A percentile compares a stretch with the other conserved stretches of the same genome.
Conservation (phyloP, 2,797 vertebrate species). For the Sebastes vulpes region DNA sequence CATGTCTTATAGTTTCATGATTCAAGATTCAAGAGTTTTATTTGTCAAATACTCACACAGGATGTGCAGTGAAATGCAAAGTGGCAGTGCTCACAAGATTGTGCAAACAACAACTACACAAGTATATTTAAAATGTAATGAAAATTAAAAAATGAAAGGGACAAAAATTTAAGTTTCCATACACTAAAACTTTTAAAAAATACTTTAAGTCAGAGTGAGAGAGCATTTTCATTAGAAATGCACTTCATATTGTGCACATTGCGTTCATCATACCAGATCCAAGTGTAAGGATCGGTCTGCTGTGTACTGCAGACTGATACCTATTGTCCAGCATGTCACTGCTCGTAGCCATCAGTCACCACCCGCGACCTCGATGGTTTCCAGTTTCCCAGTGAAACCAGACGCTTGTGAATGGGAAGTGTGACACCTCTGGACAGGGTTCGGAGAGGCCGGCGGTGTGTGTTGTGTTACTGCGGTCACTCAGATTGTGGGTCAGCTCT, state of each 20-base stretch:
- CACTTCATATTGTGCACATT: neutral
- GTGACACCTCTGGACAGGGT: conserved; percentile 2
- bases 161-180: neutral
- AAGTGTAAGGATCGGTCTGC: neutral
- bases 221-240: neutral
- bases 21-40: too few species aligned
- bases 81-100: too few species aligned
- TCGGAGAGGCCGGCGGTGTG: neutral
- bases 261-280: neutral
- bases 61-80: too few species aligned
- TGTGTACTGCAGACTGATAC: conserved; percentile 7
- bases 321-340: conserved; percentile 30
- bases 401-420: conserved; percentile 8
- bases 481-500: neutral
- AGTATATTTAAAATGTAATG: too few species aligned
- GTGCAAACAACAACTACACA: too few species aligned
- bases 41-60: too few species aligned
- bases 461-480: neutral
- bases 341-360: conserved; percentile 27
- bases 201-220: neutral
- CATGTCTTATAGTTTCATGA: neutral
- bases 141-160: too few species aligned
- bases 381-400: conserved; percentile 46
- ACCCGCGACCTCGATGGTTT: neutral
- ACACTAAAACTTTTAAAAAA: neutral